Evolutionary conservation across 2,113 vertebrate genomes (phyloP).

Genomic region (Aldabrachelys gigantea): DNA sequence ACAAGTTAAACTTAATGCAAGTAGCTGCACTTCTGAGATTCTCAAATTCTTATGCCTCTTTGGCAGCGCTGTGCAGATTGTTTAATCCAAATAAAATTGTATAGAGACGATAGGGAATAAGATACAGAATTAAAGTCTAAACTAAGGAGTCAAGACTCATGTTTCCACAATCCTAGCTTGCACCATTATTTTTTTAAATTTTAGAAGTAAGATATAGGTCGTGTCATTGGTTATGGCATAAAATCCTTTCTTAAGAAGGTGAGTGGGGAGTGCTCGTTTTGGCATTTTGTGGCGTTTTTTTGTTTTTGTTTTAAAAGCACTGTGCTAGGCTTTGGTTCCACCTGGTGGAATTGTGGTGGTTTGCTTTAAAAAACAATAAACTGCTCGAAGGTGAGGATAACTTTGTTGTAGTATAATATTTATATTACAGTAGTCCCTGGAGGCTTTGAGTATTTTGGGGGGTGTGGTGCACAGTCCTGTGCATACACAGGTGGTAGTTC

Average conservation of each 20-base stretch:
- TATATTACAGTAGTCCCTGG: neutral
- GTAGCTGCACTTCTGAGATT: neutral
- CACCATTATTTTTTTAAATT: neutral
- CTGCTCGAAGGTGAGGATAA: neutral
- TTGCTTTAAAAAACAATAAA: neutral
- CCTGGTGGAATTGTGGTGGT: neutral
- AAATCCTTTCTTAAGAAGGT: neutral
- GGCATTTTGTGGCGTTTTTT: neutral
- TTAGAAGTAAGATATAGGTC: accelerated
- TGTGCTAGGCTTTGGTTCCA: too few relatives aligned
- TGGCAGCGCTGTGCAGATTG: neutral
- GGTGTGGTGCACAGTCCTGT: neutral
- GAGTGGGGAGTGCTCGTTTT: neutral
- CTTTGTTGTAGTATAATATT: neutral
- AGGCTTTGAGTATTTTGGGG: neutral
- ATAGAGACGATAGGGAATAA: neutral
- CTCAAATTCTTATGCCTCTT: neutral
- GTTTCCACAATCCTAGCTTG: neutral
- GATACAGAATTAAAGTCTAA: neutral
- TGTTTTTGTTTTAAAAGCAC: neutral
- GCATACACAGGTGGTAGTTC: neutral
- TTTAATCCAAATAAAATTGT: neutral
- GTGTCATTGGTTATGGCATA: neutral
- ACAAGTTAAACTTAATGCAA: neutral
- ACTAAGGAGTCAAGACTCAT: neutral